Conservation (phyloP, 2,888 invertebrate genomes). For the Megalurothrips usitatus region DNA sequence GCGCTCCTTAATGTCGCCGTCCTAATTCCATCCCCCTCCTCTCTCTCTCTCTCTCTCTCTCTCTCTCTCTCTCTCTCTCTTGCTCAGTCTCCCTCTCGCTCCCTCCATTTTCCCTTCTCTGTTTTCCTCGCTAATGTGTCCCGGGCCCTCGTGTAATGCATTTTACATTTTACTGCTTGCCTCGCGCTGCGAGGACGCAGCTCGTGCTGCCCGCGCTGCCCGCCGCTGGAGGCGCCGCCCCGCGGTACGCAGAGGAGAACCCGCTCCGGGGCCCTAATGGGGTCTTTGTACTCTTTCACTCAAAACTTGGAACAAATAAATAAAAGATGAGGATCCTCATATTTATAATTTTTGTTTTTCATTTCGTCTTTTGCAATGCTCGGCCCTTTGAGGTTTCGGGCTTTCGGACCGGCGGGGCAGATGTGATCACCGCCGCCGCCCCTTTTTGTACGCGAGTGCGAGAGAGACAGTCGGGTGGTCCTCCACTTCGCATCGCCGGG, state of each 20-base stretch:
- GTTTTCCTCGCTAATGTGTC: conserved; percentile 19
- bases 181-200: neutral
- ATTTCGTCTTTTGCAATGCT: neutral
- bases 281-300: conserved; percentile 26
- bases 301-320: conserved; percentile 27
- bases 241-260: neutral
- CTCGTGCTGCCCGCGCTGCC: neutral
- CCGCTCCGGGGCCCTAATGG: neutral
- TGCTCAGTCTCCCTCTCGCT: neutral
- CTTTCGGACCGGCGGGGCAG: conserved; percentile 5
- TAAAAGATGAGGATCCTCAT: conserved; percentile 23
- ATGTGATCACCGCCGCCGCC: neutral
- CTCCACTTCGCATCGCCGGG: neutral
- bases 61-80: neutral
- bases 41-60: neutral
- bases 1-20: conserved; percentile 9
- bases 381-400: conserved; percentile 19
- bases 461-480: neutral
- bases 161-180: conserved; percentile 15
- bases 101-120: neutral
- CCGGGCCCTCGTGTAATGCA: conserved; percentile 12
- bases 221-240: too few relatives aligned
- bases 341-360: neutral
- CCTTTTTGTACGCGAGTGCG: neutral
- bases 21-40: neutral